Evolutionary conservation across 2,888 invertebrate genomes (phyloP), one percentile per base, ranked within the genome.

Genomic region (Phalera bucephala): DNA sequence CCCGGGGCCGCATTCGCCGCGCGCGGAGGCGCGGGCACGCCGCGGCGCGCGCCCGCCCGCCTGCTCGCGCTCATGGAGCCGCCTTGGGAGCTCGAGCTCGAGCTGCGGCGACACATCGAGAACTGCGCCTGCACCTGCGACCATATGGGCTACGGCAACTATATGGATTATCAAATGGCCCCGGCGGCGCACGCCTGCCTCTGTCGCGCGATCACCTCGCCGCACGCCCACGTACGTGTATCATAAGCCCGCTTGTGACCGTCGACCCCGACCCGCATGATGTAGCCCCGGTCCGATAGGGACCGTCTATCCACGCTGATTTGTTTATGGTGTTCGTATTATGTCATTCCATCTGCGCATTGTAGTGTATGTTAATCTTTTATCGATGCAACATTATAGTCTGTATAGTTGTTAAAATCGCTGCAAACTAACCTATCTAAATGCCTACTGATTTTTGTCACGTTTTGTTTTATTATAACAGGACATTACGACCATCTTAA

Each of bases 71-170:
- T 78, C 79, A 90, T 90, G 88, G 90, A 90, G 86, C 80, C 87
- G 64, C 86, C 87, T 56, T 90, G 92, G 90, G 93, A 93, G 77
- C 90, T 95, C 70, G 95, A 96, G 84, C 92, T 95, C 77, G 96
- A 96, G 91, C 93, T 96, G 84, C 93, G 95, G 79, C 93, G 94
- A 82, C 96, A 96, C 91, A 96, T 96, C 81, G 95, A 95, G 86
- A 94, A 93, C 80, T 96, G 96, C 91, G 94, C 95, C 64, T 96
- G 96, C 91, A 94, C 95, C 69, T 96, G 96, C 92, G 95, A 96
- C 91, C 96, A 96, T 91, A 95, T 96, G 95, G 96, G 96, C 78
- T 96, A 95, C 91, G 96, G 96, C 68, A 96, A 96, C 91, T 96
- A 94, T 82, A 94, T 95, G 93, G 96, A 96, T 91, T 96, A 96